A percentile compares a stretch with the other conserved stretches of the same genome.
Evolutionary conservation across 2,113 vertebrate species (phyloP).

Genomic region (Ursus arctos): DNA sequence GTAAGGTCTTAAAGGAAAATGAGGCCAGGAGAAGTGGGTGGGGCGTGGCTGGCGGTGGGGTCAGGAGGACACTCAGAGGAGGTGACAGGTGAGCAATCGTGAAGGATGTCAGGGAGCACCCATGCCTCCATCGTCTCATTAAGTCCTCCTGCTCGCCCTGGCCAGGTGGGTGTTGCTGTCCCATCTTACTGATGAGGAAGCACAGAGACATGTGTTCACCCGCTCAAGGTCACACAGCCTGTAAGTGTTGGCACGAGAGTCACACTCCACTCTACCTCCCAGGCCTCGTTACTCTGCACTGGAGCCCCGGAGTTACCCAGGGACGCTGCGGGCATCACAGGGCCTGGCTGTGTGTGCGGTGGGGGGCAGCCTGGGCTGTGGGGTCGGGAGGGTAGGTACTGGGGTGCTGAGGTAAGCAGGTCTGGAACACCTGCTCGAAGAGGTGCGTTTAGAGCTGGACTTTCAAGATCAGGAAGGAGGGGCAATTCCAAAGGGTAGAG

Average conservation of each 20-base stretch:
- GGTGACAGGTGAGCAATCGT: background rate
- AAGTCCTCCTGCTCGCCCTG: background rate
- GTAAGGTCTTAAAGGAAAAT: background rate
- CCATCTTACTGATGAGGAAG: background rate
- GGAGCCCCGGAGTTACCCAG: background rate
- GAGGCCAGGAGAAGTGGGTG: background rate
- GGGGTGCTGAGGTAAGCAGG: background rate
- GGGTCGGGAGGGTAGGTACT: accelerated
- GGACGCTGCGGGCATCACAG: accelerated
- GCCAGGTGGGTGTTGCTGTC: background rate
- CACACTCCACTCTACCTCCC: background rate
- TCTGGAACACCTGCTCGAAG: background rate
- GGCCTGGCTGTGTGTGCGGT: background rate
- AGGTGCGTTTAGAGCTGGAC: background rate
- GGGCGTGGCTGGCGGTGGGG: background rate
- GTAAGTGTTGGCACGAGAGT: accelerated
- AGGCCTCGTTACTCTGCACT: background rate
- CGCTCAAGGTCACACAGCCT: background rate
- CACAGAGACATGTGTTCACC: background rate
- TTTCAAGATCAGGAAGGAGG: background rate
- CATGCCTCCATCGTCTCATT: background rate
- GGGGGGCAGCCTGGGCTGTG: background rate
- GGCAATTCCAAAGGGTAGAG: background rate
- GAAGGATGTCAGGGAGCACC: background rate
- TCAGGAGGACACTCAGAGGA: background rate